Evolutionary conservation across 2,888 invertebrate species (phyloP).

Genomic region (Lasius fuliginosus): DNA sequence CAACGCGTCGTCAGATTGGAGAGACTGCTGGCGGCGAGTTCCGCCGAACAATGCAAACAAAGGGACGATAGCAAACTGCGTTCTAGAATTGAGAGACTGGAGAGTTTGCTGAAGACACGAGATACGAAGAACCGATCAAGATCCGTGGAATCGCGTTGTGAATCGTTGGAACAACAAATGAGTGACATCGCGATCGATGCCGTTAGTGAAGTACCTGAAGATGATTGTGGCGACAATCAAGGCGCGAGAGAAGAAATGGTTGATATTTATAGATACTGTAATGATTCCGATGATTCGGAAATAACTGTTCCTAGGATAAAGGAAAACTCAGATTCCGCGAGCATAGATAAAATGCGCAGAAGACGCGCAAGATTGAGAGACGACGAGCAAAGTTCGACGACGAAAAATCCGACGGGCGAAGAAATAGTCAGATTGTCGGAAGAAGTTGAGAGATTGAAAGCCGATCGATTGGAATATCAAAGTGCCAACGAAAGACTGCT

Average conservation of each 20-base stretch:
- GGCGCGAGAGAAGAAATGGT: background rate
- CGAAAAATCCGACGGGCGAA: background rate
- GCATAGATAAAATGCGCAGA: slow-evolving; percentile 4
- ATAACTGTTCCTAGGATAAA: slow-evolving; percentile 35
- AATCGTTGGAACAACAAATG: background rate
- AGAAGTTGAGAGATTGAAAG: slow-evolving; percentile 76
- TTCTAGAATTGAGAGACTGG: slow-evolving; percentile 54
- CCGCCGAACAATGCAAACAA: slow-evolving; percentile 24
- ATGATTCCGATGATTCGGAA: slow-evolving; percentile 19
- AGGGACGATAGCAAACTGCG: slow-evolving; percentile 57
- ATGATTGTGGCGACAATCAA: background rate
- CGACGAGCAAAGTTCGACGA: slow-evolving; percentile 10
- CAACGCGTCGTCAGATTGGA: slow-evolving; percentile 72
- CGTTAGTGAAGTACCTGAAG: background rate
- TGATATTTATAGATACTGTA: background rate
- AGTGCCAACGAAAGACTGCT: slow-evolving; percentile 75
- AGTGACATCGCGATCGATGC: background rate
- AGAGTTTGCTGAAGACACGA: slow-evolving; percentile 39
- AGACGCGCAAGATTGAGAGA: slow-evolving; percentile 29
- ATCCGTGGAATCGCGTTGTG: background rate
- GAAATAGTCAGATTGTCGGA: slow-evolving; percentile 47
- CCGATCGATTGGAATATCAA: slow-evolving; percentile 71
- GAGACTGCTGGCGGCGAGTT: slow-evolving; percentile 52
- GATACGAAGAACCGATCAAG: slow-evolving; percentile 14
- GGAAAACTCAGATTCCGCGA: slow-evolving; percentile 13